Conservation (phyloP, 2,797 vertebrate species). For the Perdix hodgsoniae region DNA sequence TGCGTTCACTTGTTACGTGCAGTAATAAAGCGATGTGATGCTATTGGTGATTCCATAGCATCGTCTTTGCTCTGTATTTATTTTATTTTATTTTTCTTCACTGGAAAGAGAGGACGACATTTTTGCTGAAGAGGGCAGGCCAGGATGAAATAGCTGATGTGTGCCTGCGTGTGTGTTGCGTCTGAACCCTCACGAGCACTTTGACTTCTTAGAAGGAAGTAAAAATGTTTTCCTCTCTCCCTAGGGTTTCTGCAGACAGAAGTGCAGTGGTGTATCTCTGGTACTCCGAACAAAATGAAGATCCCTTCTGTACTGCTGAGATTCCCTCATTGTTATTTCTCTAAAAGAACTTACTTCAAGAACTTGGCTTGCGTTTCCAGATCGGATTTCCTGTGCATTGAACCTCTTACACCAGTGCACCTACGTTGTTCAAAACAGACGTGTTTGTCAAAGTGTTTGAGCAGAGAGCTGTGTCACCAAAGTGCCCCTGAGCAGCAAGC, state of each 20-base stretch:
- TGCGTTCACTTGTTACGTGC: accelerated
- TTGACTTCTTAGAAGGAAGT: background rate
- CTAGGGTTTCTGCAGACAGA: constrained; percentile 24
- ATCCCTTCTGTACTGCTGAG: constrained; percentile 43
- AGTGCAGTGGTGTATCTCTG: background rate
- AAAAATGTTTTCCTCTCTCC: constrained; percentile 23
- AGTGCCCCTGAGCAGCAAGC: constrained; percentile 68
- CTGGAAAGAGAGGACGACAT: accelerated
- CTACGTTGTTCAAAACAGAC: background rate
- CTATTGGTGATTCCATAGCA: accelerated
- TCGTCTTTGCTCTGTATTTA: background rate
- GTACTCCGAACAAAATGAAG: constrained; percentile 67
- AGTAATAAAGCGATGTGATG: background rate
- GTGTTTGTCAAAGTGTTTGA: background rate
- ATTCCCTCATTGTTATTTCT: constrained; percentile 15
- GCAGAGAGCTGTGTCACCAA: constrained; percentile 75
- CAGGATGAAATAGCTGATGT: background rate
- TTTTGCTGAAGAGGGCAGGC: background rate
- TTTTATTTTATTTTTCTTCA: background rate
- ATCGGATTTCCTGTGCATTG: background rate
- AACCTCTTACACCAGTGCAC: background rate
- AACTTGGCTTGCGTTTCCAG: background rate
- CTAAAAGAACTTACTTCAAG: background rate
- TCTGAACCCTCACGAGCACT: background rate
- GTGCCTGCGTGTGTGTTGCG: accelerated